A percentile compares a stretch with the other conserved stretches of the same genome.
Conservation (phyloP, 2,113 vertebrate species). For the Coregonus clupeaformis region DNA sequence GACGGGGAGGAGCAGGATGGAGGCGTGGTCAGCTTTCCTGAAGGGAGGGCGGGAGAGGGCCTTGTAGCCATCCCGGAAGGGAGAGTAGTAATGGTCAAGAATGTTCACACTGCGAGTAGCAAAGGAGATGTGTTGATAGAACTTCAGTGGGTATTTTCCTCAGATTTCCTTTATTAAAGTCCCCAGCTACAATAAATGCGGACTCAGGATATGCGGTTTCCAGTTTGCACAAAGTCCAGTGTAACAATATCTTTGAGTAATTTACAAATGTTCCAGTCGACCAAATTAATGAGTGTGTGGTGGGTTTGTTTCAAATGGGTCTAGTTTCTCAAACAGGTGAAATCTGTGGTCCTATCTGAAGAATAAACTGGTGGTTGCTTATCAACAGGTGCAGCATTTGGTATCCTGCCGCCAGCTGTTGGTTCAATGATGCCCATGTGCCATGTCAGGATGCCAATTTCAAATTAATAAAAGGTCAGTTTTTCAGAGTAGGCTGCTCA, state of each 20-base stretch:
- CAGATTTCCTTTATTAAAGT: too few relatives aligned
- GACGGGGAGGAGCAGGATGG: too few relatives aligned
- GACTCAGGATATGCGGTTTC: too few relatives aligned
- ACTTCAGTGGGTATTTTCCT: too few relatives aligned
- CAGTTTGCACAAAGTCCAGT: too few relatives aligned
- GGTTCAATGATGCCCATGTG: neutral
- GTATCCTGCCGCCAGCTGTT: neutral
- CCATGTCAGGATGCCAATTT: neutral
- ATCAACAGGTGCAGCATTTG: neutral
- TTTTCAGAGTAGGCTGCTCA: neutral
- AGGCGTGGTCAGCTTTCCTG: too few relatives aligned
- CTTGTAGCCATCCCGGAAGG: too few relatives aligned
- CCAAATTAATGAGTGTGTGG: neutral
- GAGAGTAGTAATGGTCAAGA: too few relatives aligned
- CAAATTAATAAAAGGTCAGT: neutral
- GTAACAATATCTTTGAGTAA: neutral
- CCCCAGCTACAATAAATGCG: too few relatives aligned
- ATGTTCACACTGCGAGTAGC: too few relatives aligned
- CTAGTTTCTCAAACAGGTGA: neutral
- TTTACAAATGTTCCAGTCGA: neutral
- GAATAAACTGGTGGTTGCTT: neutral
- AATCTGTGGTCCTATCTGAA: neutral
- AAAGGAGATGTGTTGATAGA: too few relatives aligned
- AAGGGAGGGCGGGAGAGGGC: too few relatives aligned
- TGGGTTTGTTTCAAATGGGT: neutral